Evolutionary conservation across 23 tunicate species (phyloP).

Genomic region (Corella eumyota): DNA sequence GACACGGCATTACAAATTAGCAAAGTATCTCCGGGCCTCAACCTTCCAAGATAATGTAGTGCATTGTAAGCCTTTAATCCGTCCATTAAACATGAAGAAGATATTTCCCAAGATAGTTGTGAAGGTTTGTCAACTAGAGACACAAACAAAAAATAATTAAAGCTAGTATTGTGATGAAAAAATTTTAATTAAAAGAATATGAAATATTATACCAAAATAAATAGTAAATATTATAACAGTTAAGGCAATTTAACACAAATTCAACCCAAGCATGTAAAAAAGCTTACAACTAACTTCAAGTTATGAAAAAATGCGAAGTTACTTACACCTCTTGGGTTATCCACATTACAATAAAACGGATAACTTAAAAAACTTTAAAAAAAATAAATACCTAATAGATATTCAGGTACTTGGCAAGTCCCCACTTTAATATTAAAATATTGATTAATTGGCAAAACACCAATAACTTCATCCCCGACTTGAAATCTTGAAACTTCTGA

Average conservation of each 20-base stretch:
- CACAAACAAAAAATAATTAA: no score
- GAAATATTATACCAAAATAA: not conserved
- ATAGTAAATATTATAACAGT: no score
- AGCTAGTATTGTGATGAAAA: no score
- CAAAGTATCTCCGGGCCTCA: constrained; percentile 53
- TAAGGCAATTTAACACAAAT: no score
- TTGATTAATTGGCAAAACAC: constrained; percentile 46
- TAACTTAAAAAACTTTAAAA: no score
- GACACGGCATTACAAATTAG: constrained; percentile 67
- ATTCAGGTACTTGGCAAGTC: constrained; percentile 20
- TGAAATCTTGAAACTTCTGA: constrained; percentile 42
- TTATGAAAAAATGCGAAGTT: no score
- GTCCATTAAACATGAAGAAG: constrained; percentile 74
- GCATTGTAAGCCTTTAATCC: constrained; percentile 68
- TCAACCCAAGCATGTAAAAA: no score
- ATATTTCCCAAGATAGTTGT: constrained; percentile 61
- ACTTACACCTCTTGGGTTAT: no score
- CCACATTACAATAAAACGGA: no score
- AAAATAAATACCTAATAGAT: constrained; percentile 39
- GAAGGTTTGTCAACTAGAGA: constrained; percentile 47
- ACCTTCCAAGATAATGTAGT: constrained; percentile 59
- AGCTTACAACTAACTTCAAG: no score
- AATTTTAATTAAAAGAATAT: not conserved
- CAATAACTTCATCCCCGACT: constrained; percentile 77
- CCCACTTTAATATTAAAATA: constrained; percentile 19